A percentile compares a stretch with the other conserved stretches of the same genome.
Conservation (phyloP, 1,140 invertebrate genomes). For the Mya arenaria region DNA sequence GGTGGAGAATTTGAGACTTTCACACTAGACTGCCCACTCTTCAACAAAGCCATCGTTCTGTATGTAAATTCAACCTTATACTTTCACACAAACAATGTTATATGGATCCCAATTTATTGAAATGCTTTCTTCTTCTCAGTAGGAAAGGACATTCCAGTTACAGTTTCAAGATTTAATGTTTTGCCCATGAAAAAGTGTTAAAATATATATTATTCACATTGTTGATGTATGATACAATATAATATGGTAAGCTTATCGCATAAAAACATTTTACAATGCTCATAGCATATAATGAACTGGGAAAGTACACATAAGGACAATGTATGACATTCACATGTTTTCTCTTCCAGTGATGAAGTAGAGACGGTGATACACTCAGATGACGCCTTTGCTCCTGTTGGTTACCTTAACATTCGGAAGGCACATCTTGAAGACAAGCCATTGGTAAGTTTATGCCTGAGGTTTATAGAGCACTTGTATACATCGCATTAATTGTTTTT, state of each 20-base stretch:
- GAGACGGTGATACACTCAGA: conserved; percentile 94
- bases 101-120: neutral
- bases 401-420: conserved; percentile 94
- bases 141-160: no score
- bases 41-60: conserved; percentile 93
- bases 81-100: neutral
- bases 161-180: no score
- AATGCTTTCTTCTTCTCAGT: neutral
- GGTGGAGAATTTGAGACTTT: conserved; percentile 99
- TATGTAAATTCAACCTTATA: conserved; percentile 84
- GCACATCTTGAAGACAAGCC: conserved; percentile 84
- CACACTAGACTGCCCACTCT: conserved; percentile 97
- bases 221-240: no score
- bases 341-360: conserved; percentile 92
- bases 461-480: no score
- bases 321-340: no score
- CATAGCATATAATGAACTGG: no score
- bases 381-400: conserved; percentile 95
- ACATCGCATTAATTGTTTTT: no score
- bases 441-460: conserved; percentile 15
- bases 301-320: no score
- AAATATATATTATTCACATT: no score
- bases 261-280: no score
- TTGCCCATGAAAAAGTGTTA: no score
- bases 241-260: no score